A percentile compares a stretch with the other conserved stretches of the same genome.
These are phyloP conservation scores for Dermolepida albohirtum DNA, from an alignment of 2,888 invertebrate genomes.

Conservation along the genomic window DNA sequence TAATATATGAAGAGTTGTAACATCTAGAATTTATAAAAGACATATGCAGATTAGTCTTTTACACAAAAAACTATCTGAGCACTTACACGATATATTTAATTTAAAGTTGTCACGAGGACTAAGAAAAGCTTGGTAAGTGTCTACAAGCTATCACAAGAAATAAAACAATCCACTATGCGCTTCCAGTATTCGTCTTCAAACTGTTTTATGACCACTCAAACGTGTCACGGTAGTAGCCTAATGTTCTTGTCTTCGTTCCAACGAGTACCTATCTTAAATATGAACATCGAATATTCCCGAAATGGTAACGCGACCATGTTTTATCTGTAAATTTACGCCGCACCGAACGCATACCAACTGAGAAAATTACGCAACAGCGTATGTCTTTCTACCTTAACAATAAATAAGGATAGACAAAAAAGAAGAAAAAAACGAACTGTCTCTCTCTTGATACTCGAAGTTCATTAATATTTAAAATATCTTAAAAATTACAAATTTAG, in stretches of 20 bases:
- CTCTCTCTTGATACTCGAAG: slow-evolving; percentile 24
- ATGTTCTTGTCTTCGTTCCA: slow-evolving; percentile 20
- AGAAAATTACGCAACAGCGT: slow-evolving; percentile 35
- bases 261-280: slow-evolving; percentile 34
- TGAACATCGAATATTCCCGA: slow-evolving; percentile 38
- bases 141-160: slow-evolving; percentile 16
- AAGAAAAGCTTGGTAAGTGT: slow-evolving; percentile 8
- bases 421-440: slow-evolving; percentile 1
- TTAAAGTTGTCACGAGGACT: neutral
- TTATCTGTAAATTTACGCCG: slow-evolving; percentile 37
- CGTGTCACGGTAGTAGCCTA: slow-evolving; percentile 32
- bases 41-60: too few relatives aligned
- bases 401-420: slow-evolving; percentile 21
- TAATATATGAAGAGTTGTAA: neutral
- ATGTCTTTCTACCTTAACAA: slow-evolving; percentile 32
- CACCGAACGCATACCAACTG: slow-evolving; percentile 27
- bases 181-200: slow-evolving; percentile 33
- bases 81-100: neutral
- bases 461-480: slow-evolving; percentile 40
- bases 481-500: slow-evolving; percentile 40
- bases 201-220: slow-evolving; percentile 25
- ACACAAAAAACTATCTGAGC: too few relatives aligned
- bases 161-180: slow-evolving; percentile 29
- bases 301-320: slow-evolving; percentile 36
- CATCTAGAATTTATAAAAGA: neutral